phyloP scores from a whole-genome alignment of 2,113 vertebrate genomes.

The Erythrocercus mccallii region DNA sequence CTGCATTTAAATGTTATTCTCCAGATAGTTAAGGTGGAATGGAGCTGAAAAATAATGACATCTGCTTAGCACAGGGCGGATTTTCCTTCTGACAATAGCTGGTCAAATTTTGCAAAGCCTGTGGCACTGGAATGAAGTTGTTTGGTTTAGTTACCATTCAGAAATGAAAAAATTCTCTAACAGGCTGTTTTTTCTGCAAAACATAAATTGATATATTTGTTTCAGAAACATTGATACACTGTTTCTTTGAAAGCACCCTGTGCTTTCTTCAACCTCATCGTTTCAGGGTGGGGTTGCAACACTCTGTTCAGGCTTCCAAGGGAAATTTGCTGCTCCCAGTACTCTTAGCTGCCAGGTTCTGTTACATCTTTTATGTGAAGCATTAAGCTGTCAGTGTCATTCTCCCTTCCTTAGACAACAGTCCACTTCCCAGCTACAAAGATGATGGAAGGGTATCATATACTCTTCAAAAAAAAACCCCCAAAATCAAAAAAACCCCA shows the following conservation, averaged over 20 bases:
- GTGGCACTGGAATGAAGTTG: neutral
- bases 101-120: neutral
- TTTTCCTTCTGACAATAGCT: neutral
- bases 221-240: neutral
- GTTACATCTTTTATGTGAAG: neutral
- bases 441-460: neutral
- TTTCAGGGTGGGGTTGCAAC: neutral
- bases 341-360: neutral
- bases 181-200: neutral
- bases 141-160: neutral
- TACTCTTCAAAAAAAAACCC: neutral
- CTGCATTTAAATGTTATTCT: neutral
- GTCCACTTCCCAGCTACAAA: neutral
- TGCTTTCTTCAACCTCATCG: neutral
- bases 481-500: too few species aligned
- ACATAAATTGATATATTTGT: neutral
- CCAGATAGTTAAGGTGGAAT: conserved; percentile 10
- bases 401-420: neutral
- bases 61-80: neutral
- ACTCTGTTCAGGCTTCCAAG: neutral
- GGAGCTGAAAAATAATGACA: neutral
- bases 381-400: neutral
- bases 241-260: neutral
- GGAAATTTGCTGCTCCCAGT: neutral
- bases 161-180: neutral